Base-by-base conservation (phyloP, 1,140 invertebrate species). In the Eupristina koningsbergeri region DNA sequence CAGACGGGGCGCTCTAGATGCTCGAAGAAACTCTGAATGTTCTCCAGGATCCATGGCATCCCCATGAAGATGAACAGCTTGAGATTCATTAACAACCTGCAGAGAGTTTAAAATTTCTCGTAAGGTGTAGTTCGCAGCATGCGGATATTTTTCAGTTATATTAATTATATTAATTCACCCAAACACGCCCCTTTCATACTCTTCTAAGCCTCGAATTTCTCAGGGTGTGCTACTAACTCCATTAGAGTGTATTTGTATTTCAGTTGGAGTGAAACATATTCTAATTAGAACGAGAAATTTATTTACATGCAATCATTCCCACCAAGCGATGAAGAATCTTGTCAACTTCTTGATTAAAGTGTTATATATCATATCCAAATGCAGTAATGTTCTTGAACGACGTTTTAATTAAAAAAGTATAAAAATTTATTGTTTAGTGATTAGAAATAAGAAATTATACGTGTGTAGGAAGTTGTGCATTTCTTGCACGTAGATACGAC, bases 11-110 rank as follows among this genome's bases (percentile, higher is more conserved):
- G 87, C 9, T 86, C 0, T 26, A 74, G 31, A 67, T 84, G 31
- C 26, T 89, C 86, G 2, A 91, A 26, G 36, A 89, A 78, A 17
- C 93, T 94, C 6, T 95, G 94, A 0, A 95, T 81, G 3, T 96
- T 91, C 89, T 96, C 96, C 1, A 94, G 91, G 0, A 94, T 89
- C 95, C 96, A 96, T 0, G 94, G 94, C 0, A 96, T 94, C 31
- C 96, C 96, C 95, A 96, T 96, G 1, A 96, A 94, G 63, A 96
- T 89, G 91, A 96, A 96, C 7, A 96, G 88, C 87, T 96, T 96
- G 0, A 95, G 89, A 85, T 95, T 96, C 90, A 96, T 93, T 26
- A 94, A 88, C 74, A 96, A 94, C 87, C 95, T 96, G 89, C 22
- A 89, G 84, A 39, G 39, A 47, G 39, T 45, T 45, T 34, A 26